phyloP scores from a whole-genome alignment of 2,113 vertebrate species.

The Pollachius pollachius region DNA sequence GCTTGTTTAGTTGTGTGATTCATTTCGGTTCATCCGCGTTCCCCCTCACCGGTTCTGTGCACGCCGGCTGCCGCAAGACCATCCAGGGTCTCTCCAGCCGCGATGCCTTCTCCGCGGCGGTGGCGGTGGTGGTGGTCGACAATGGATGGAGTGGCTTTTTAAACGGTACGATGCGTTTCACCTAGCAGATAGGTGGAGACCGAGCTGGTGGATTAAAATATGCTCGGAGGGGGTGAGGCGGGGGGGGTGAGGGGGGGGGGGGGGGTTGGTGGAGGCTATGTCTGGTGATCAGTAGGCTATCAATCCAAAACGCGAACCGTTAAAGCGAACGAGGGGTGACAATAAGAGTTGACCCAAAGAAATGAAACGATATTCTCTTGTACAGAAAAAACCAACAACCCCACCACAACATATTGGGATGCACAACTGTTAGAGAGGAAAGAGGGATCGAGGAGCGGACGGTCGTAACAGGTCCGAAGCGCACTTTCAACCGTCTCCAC shows the following conservation, averaged over 20 bases:
- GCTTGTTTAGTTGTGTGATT: slow-evolving; percentile 82
- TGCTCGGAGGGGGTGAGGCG: slow-evolving; percentile 58
- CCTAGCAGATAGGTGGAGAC: slow-evolving; percentile 94
- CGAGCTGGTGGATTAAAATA: slow-evolving; percentile 81
- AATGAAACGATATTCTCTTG: slow-evolving; percentile 52
- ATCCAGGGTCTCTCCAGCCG: not conserved
- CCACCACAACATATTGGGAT: slow-evolving; percentile 34
- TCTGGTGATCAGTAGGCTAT: too few species aligned
- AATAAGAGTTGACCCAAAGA: slow-evolving; percentile 58
- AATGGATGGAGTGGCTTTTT: slow-evolving; percentile 82
- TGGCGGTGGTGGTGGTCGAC: slow-evolving; percentile 81
- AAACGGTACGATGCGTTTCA: slow-evolving; percentile 94
- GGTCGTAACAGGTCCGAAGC: slow-evolving; percentile 84
- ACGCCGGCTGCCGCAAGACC: not conserved
- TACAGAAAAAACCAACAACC: slow-evolving; percentile 5
- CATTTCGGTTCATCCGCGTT: slow-evolving; percentile 55
- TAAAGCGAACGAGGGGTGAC: slow-evolving; percentile 52
- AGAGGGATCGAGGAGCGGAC: slow-evolving; percentile 78
- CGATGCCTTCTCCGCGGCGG: slow-evolving; percentile 8
- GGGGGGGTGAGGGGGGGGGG: too few species aligned
- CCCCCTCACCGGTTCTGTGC: not conserved
- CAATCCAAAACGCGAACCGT: too few species aligned
- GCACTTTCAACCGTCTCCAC: slow-evolving; percentile 84
- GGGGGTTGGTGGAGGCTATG: too few species aligned
- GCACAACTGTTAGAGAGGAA: slow-evolving; percentile 79